Percentiles rank a stretch among this genome's conserved stretches.
These are phyloP conservation scores for Ctenopoma kingsleyae DNA, from an alignment of 2,797 vertebrate genomes.

Conservation along the genomic window DNA sequence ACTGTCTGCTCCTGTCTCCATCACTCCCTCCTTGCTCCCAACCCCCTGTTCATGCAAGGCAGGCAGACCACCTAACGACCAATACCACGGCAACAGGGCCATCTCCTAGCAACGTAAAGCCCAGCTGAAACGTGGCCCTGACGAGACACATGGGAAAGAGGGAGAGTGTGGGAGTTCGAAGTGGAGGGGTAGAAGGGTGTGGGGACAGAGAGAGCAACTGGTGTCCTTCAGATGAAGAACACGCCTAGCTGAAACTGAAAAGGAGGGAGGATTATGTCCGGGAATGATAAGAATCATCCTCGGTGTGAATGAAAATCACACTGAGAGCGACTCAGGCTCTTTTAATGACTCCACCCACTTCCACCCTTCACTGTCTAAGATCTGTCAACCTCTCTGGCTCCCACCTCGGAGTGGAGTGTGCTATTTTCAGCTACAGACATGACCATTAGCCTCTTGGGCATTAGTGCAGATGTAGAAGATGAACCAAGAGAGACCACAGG, in stretches of 20 bases:
- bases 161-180: conserved; percentile 50
- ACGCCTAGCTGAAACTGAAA: conserved; percentile 21
- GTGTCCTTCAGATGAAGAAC: conserved; percentile 54
- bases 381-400: conserved; percentile 26
- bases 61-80: conserved; percentile 85
- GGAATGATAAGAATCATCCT: conserved; percentile 56
- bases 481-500: conserved; percentile 20
- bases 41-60: conserved; percentile 55
- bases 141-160: conserved; percentile 63
- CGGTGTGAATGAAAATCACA: conserved; percentile 69
- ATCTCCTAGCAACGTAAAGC: conserved; percentile 89
- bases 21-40: conserved; percentile 38
- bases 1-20: conserved; percentile 61
- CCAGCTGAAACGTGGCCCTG: conserved; percentile 80
- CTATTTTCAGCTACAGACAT: conserved; percentile 51
- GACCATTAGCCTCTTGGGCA: conserved; percentile 32
- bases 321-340: conserved; percentile 28
- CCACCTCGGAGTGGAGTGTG: conserved; percentile 22
- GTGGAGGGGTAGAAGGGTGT: neutral
- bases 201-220: conserved; percentile 56
- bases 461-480: conserved; percentile 31
- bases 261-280: conserved; percentile 37
- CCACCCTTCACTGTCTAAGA: conserved; percentile 29
- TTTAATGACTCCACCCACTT: conserved; percentile 45
- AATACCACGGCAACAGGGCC: conserved; percentile 85